These are phyloP conservation scores for Otolemur garnettii DNA, from an alignment of 2,113 vertebrate genomes.

Conservation along the genomic window DNA sequence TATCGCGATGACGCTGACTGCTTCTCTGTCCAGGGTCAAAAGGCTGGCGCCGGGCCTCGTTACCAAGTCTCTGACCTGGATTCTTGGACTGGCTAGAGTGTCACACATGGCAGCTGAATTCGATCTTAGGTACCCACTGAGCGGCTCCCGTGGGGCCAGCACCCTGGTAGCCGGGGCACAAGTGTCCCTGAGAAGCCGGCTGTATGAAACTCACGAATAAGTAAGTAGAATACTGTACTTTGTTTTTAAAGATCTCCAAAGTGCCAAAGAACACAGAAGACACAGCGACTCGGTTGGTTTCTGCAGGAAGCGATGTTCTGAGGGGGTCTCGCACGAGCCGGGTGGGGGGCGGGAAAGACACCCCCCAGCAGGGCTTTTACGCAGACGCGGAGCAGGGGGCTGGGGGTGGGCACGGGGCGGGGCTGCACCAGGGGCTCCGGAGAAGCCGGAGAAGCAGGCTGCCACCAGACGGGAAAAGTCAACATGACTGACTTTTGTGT, in stretches of 20 bases:
- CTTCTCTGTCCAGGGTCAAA: not conserved
- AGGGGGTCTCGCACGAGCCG: not conserved
- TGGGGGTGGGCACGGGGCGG: too few species aligned
- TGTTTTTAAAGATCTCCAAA: not conserved
- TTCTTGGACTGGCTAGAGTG: not conserved
- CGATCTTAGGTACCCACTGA: not conserved
- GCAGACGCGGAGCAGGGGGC: not conserved
- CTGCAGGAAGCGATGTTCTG: not conserved
- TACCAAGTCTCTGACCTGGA: too few species aligned
- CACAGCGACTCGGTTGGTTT: not conserved
- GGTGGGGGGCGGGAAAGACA: not conserved
- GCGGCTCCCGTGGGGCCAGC: not conserved
- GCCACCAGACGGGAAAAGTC: too few species aligned
- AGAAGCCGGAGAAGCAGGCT: too few species aligned
- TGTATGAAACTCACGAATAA: not conserved
- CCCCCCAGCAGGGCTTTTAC: not conserved
- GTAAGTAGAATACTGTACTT: not conserved
- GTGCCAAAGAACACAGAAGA: not conserved
- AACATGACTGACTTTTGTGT: constrained; percentile 3
- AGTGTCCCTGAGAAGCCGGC: not conserved
- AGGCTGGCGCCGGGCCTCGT: not conserved
- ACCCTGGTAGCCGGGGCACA: not conserved
- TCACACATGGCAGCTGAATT: not conserved
- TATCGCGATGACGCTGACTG: not conserved
- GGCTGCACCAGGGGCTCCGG: too few species aligned